Evolutionary conservation across 2,888 invertebrate species (phyloP), one percentile per base, ranked within the genome.

Genomic region (Rugalucina vietnamica): DNA sequence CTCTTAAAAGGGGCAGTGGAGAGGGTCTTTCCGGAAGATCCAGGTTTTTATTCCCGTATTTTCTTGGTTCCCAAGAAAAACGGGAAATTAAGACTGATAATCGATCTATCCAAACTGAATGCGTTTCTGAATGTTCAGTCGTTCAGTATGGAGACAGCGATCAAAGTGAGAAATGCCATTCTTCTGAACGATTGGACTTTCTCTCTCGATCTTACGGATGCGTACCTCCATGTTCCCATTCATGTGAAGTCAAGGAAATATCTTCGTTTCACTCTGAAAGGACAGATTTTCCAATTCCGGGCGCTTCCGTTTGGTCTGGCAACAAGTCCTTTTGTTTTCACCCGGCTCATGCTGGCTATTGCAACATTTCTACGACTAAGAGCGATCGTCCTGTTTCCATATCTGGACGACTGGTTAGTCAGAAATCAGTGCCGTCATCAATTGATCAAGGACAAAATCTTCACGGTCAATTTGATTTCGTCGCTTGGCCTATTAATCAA

Each of bases 31-130:
- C 24, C 8, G 8, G 60, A 27, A 60, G 60, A 43, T 43, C 24
- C 24, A n/a, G n/a, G n/a, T n/a, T n/a, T n/a, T n/a, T n/a, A n/a
- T n/a, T n/a, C 70, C n/a, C 10, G 36, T 14, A 21, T 70, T 34
- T 70, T 70, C 27, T 36, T 70, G 3, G 36, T n/a, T 36, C 39
- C n/a, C 5, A 21, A 70, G 29, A n/a, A 69, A 70, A 70, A 70
- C 37, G 70, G 70, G 21, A 70, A 70, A 39, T n/a, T 70, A 70
- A 36, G 39, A n/a, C 24, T 39, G 5, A n/a, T 70, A 34, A 36
- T 70, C 21, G 70, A 70, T 39, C 70, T 70, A 21, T 70, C 70
- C 37, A 70, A 24, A 36, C 70, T 36, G 70, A 70, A 70, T 36
- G 12, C 8, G n/a, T 70, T n/a, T 37, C n/a, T 70, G 70, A 39